Evolutionary conservation across 2,113 vertebrate species (phyloP), one percentile per base, ranked within the genome.

Genomic region (Aix galericulata): DNA sequence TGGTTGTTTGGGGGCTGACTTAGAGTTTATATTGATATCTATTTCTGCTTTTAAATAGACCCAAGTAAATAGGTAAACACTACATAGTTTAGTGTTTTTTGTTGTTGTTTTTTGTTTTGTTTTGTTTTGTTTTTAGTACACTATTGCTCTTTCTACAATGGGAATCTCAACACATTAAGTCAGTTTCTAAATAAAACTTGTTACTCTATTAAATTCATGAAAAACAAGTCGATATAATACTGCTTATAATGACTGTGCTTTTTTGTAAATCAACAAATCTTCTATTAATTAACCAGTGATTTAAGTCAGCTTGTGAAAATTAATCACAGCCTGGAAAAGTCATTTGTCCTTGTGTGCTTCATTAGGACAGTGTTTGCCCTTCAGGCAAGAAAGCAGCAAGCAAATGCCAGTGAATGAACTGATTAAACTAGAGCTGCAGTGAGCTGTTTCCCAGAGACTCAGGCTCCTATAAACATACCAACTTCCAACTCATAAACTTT

Each of bases 231-330:
- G 17, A 98, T 98, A 97, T 96, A 97, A 97, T 97, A 89, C 95
- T 97, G 97, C 97, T 98, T 98, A 94, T 94, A 98, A 98, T 98
- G 97, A 97, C 97, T 95, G 84, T 96, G 90, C 62, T 98, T 98
- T 98, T 98, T 98, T 97, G 95, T 98, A 98, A 98, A 98, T 97
- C 96, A 95, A 97, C 96, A 97, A 98, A 98, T 98, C 98, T 98
- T 98, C 98, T 98, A 98, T 98, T 99, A 99, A 99, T 99, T 99
- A 99, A 97, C 96, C 95, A 97, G 97, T 98, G 98, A 98, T 99
- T 99, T 99, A 98, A 98, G 98, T 98, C 97, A 98, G 97, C 97
- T 97, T 98, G 97, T 97, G 97, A 98, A 97, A 98, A 98, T 98
- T 98, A 98, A 98, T 98, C 98, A 97, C 97, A 98, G 97, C 97